Evolutionary conservation across 2,113 vertebrate genomes (phyloP), one percentile per base, ranked within the genome.

Genomic region (Barnardius zonarius): DNA sequence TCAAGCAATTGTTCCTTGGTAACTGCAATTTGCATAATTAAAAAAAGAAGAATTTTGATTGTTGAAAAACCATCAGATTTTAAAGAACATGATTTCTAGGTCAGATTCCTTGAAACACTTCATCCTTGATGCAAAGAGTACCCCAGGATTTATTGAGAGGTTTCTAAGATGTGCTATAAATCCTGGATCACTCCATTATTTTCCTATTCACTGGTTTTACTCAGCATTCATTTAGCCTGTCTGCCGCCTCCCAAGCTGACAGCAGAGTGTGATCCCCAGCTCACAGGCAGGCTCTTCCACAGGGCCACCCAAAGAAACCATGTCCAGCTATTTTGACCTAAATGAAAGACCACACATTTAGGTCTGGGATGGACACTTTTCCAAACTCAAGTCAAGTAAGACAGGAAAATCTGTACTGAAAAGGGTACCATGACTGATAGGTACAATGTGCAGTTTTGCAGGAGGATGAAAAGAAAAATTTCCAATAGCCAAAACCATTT

Each of bases 21-120:
- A 91, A 86, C 95, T 92, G 94, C 59, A 72, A 98, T 97, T 96
- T 97, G 97, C 97, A 96, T 97, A 96, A 94, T 96, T 96, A 93
- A 96, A 96, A 93, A 97, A 96, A 96, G 90, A 94, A 86, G 82
- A 41, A 28, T 81, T 92, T 86, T 92, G 80, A 93, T 96, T 81
- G 77, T 96, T 96, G 46, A 78, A 59, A 92, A 75, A 20, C 33
- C 33, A 85, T 64, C 28, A 41, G 81, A 78, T 79, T 94, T 95
- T 83, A 62, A 93, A 79, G 79, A 85, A 72, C 82, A 80, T 3
- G 1, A 63, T 92, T 88, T 94, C 86, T 61, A 63, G 55, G 37
- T 92, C 87, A 68, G 76, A 43, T 75, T 91, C 82, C 64, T 44
- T 37, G 70, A 73, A 78, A 73, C 3, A 2, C 73, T 92, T 90